Evolutionary conservation across 53 echinoderm and acorn worm species (phyloP).

Genomic region (Temnopleurus reevesii): DNA sequence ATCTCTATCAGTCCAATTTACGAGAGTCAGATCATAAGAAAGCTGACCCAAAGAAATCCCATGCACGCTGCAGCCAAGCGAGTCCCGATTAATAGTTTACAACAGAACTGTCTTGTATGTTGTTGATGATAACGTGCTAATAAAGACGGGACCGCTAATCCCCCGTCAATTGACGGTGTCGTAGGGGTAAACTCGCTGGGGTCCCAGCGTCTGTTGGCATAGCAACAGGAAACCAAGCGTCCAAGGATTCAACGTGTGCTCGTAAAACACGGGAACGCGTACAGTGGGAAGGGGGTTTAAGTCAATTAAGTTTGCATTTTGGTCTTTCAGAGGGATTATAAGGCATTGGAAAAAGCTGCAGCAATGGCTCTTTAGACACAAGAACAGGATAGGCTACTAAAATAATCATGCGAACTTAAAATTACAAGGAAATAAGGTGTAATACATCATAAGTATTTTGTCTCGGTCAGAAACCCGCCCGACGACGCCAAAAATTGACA

Average conservation of each 20-base stretch:
- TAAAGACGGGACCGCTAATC: conserved; percentile 46
- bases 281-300: neutral
- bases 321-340: too few species aligned
- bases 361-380: too few species aligned
- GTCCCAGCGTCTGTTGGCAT: conserved; percentile 31
- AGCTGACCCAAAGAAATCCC: neutral
- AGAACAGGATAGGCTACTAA: too few species aligned
- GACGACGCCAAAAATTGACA: too few species aligned
- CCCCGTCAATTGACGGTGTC: conserved; percentile 21
- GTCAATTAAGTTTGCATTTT: neutral
- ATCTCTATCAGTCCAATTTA: neutral
- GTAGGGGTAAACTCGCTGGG: neutral
- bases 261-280: neutral
- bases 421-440: too few species aligned
- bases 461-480: too few species aligned
- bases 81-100: neutral
- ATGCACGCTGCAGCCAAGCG: neutral
- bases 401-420: too few species aligned
- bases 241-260: neutral
- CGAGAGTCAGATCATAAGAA: too few species aligned
- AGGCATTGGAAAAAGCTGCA: too few species aligned
- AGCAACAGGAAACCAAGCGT: conserved; percentile 11
- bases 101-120: neutral
- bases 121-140: conserved; percentile 21
- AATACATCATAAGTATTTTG: too few species aligned